phyloP scores from a whole-genome alignment of 2,797 vertebrate species.

The Micrastur ruficollis region DNA sequence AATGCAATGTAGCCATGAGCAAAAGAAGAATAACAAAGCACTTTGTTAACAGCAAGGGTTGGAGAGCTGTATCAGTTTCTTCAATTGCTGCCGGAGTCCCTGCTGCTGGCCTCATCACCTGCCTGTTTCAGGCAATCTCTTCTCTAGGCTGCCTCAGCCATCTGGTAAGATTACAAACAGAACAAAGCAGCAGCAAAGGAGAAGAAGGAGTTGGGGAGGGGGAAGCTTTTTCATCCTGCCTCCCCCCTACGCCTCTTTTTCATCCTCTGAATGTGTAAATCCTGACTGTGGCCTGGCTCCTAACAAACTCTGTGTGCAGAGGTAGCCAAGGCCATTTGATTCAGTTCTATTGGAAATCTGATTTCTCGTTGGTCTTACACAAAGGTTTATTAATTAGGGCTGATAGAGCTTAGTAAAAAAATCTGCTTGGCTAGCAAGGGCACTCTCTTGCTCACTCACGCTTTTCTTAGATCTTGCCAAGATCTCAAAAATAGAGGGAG shows the following conservation, averaged over 20 bases:
- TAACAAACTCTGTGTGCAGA: conserved; percentile 55
- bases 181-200: conserved; percentile 51
- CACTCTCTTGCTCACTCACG: conserved; percentile 44
- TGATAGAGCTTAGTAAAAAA: conserved; percentile 75
- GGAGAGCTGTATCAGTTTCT: conserved; percentile 22
- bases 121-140: conserved; percentile 41
- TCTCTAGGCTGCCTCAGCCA: conserved; percentile 42
- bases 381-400: conserved; percentile 80
- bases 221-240: background rate
- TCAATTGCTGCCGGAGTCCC: background rate
- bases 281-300: conserved; percentile 14
- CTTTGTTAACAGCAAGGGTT: conserved; percentile 1
- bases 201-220: background rate
- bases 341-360: conserved; percentile 74
- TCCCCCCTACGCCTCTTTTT: background rate
- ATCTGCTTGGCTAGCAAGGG: conserved; percentile 77
- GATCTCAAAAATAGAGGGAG: conserved; percentile 77
- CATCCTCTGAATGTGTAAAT: conserved; percentile 33
- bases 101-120: conserved; percentile 55
- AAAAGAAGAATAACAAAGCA: conserved; percentile 1
- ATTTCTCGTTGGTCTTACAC: conserved; percentile 75
- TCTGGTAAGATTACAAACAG: conserved; percentile 58
- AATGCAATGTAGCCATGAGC: background rate
- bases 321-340: conserved; percentile 72
- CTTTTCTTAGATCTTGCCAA: conserved; percentile 81